These are phyloP conservation scores for Meloidogyne chitwoodi DNA, from an alignment of 1,140 invertebrate genomes.

Conservation along the genomic window DNA sequence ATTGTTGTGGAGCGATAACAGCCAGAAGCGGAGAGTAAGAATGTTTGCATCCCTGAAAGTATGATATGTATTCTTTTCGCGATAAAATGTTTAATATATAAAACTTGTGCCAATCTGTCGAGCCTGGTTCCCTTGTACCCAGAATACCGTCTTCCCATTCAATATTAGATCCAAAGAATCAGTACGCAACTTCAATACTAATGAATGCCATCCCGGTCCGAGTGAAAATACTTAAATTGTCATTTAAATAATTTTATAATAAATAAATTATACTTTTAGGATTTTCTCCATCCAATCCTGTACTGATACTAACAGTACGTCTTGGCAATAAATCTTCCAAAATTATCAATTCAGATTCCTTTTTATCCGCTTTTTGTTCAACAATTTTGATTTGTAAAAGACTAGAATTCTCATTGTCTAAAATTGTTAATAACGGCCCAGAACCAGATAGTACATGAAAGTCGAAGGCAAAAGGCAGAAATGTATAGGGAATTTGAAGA, in stretches of 20 bases:
- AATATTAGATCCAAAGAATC: conserved; percentile 51
- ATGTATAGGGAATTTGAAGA: conserved; percentile 55
- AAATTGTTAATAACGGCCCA: conserved; percentile 21
- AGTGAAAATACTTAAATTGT: neutral
- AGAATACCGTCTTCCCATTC: conserved; percentile 53
- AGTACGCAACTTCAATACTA: conserved; percentile 51
- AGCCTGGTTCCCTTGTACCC: conserved; percentile 54
- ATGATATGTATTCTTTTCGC: no score
- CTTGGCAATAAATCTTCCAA: neutral
- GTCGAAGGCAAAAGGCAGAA: conserved; percentile 55
- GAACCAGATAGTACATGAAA: conserved; percentile 41
- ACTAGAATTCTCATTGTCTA: conserved; percentile 21
- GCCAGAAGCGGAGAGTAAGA: conserved; percentile 36
- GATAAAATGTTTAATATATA: neutral
- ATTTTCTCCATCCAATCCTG: neutral
- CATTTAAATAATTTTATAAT: neutral
- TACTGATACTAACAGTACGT: neutral
- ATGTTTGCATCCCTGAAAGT: neutral
- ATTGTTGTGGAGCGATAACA: conserved; percentile 57
- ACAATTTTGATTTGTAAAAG: conserved; percentile 11
- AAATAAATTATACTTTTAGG: neutral
- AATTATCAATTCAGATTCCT: neutral
- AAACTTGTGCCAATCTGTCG: conserved; percentile 46
- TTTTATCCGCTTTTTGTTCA: neutral
- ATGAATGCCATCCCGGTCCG: conserved; percentile 45